A percentile compares a stretch with the other conserved stretches of the same genome.
phyloP scores from a whole-genome alignment of 1,140 invertebrate species.

The Drosophila mojavensis region DNA sequence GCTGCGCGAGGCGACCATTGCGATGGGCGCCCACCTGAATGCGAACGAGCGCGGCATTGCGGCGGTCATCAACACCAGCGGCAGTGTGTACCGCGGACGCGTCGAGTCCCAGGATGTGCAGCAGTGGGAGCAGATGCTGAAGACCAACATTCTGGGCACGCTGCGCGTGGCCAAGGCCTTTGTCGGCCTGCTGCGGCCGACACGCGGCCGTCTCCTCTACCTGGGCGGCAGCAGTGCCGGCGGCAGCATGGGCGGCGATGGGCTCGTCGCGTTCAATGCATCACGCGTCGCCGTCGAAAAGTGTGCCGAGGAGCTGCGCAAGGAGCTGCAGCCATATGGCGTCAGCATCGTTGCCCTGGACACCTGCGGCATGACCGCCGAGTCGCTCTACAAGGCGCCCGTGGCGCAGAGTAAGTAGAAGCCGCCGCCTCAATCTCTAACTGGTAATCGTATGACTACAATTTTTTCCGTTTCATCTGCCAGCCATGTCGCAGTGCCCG shows the following conservation, averaged over 20 bases:
- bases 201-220: slow-evolving; percentile 86
- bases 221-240: slow-evolving; percentile 83
- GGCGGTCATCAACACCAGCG: slow-evolving; percentile 92
- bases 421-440: background rate
- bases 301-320: slow-evolving; percentile 88
- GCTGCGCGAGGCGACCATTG: slow-evolving; percentile 90
- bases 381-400: slow-evolving; percentile 86
- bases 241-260: slow-evolving; percentile 83
- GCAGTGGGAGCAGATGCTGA: slow-evolving; percentile 91
- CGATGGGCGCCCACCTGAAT: slow-evolving; percentile 90
- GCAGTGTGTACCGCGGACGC: slow-evolving; percentile 88
- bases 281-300: slow-evolving; percentile 89
- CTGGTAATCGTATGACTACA: background rate
- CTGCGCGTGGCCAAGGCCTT: slow-evolving; percentile 90
- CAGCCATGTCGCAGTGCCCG: slow-evolving; percentile 56
- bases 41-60: slow-evolving; percentile 92
- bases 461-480: background rate
- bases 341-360: slow-evolving; percentile 91
- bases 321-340: slow-evolving; percentile 88
- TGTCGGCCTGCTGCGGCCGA: slow-evolving; percentile 87
- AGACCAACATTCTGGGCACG: slow-evolving; percentile 90
- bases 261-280: slow-evolving; percentile 88
- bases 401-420: slow-evolving; percentile 85
- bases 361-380: slow-evolving; percentile 88
- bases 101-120: slow-evolving; percentile 89